phyloP scores from a whole-genome alignment of 2,888 invertebrate genomes.

The Entomobrya multifasciata region DNA sequence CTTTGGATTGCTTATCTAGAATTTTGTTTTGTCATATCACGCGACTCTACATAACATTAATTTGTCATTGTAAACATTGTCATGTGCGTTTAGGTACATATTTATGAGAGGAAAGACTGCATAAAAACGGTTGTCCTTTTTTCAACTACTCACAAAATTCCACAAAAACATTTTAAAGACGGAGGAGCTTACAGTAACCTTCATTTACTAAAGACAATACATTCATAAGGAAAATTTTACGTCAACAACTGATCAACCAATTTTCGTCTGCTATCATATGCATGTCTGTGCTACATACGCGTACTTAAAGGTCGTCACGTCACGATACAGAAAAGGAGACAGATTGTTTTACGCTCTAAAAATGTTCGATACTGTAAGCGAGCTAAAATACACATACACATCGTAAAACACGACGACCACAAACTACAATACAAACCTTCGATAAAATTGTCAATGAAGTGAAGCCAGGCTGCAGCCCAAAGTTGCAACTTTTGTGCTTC shows the following conservation, averaged over 20 bases:
- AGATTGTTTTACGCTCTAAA: no score
- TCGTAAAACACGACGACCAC: background rate
- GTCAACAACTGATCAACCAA: background rate
- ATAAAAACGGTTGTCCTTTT: constrained; percentile 19
- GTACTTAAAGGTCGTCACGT: constrained; percentile 6
- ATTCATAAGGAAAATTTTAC: background rate
- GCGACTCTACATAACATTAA: constrained; percentile 26
- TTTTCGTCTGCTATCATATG: background rate
- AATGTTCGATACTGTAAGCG: background rate
- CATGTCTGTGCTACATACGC: background rate
- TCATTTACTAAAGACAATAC: background rate
- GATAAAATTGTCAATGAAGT: constrained; percentile 1
- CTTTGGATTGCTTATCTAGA: constrained; percentile 8
- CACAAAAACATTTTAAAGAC: background rate
- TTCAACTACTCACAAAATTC: constrained; percentile 3
- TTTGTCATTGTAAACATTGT: constrained; percentile 41
- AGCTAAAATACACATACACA: background rate
- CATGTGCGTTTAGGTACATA: constrained; percentile 8
- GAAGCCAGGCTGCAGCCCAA: background rate
- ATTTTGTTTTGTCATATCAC: constrained; percentile 18
- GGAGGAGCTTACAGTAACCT: background rate
- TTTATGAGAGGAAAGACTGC: constrained; percentile 13
- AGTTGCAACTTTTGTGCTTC: no score
- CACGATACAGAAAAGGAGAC: no score
- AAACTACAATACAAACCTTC: background rate